Evolutionary conservation across 2,888 invertebrate genomes (phyloP), one percentile per base, ranked within the genome.

Genomic region (Phasia obesa): DNA sequence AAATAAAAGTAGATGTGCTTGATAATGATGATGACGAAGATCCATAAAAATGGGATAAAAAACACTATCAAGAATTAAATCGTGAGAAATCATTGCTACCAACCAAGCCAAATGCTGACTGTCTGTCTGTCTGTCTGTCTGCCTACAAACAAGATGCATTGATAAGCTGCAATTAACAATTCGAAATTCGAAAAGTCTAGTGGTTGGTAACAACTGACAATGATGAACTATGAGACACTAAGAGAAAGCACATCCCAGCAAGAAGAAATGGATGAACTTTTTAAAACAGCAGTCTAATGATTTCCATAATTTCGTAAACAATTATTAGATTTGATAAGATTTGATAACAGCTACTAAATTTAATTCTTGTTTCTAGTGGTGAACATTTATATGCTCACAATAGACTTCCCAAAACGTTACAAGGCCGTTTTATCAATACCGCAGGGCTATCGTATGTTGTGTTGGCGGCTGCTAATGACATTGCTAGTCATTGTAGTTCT

Each of bases 101-200:
- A 47, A 65, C 35, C 62, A 25, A 65, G 13, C 23, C 55, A 19
- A 69, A 25, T 11, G 17, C 51, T 70, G n/a, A n/a, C 11, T 35
- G 11, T 21, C 15, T 17, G 51, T 31, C 65, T 27, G 51, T n/a
- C 11, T 35, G 11, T 21, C 15, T 17, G 51, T 31, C 65, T 27
- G 51, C 42, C 38, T 78, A 51, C 69, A 71, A 75, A 75, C 83
- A 76, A 79, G 83, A 83, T 83, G 55, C 79, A 79, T 79, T 75
- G 83, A 83, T 79, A 79, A 83, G 75, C 79, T 25, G 57, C 75
- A 83, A 83, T 83, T 83, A 83, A 76, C 79, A 75, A 57, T 64
- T 78, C 44, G n/a, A 51, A 75, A 38, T 57, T 23, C 25, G n/a
- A 59, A 65, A 53, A 65, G 35, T 55, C 57, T 44, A 59, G 3